Conservation (phyloP, 2,113 vertebrate species). For the Galemys pyrenaicus region DNA sequence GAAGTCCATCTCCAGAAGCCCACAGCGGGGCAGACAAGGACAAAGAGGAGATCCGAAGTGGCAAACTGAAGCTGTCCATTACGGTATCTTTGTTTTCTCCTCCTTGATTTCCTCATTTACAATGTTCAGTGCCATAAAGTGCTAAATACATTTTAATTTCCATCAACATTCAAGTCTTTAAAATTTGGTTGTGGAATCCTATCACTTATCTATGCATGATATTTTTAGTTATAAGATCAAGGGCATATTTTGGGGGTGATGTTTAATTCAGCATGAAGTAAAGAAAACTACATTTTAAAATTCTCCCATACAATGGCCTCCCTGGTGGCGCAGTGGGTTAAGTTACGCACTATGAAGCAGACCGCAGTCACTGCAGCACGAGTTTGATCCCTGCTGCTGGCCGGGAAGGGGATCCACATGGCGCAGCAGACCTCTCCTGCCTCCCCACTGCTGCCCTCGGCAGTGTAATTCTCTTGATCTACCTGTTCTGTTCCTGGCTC, state of each 20-base stretch:
- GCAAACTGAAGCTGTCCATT: background rate
- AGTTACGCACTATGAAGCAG: no score
- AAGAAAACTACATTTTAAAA: background rate
- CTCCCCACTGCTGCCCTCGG: no score
- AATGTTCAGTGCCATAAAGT: background rate
- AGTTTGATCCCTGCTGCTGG: no score
- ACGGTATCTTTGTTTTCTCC: background rate
- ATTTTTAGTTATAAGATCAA: constrained; percentile 41
- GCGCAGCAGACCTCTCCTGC: no score
- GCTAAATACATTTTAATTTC: constrained; percentile 10
- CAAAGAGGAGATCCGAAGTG: background rate
- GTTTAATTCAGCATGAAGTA: background rate
- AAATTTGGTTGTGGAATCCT: background rate
- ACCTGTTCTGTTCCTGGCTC: no score
- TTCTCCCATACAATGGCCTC: no score
- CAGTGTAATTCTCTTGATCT: no score
- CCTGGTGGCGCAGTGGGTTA: no score
- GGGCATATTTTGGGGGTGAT: background rate
- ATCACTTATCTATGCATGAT: background rate
- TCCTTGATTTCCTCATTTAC: background rate
- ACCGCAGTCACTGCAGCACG: no score
- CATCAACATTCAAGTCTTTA: constrained; percentile 17
- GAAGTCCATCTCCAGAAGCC: background rate
- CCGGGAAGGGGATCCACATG: no score
- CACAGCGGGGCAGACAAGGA: background rate